phyloP scores from a whole-genome alignment of 2,113 vertebrate species.

The Indicator indicator region DNA sequence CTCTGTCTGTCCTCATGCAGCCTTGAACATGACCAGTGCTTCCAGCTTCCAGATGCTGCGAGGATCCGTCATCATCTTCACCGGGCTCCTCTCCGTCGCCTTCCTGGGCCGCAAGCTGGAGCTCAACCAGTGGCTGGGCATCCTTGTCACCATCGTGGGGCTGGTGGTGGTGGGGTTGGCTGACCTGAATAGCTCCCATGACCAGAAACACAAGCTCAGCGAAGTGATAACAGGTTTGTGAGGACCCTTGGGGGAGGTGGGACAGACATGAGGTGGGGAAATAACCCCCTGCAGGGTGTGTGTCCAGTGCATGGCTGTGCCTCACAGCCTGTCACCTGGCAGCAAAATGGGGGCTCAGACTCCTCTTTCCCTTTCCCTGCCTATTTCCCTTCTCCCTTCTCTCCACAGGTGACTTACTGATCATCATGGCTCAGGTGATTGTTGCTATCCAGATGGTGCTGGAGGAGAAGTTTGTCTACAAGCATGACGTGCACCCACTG shows the following conservation, averaged over 20 bases:
- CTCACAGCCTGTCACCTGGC: rapidly evolving
- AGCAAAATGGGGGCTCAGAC: neutral
- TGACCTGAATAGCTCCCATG: conserved; percentile 78
- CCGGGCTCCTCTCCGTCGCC: conserved; percentile 89
- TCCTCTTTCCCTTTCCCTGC: neutral
- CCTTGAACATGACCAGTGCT: conserved; percentile 93
- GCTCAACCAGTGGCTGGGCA: conserved; percentile 89
- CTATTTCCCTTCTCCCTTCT: too few species aligned
- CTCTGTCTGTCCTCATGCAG: conserved; percentile 57
- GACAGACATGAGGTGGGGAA: neutral
- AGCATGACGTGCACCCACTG: conserved; percentile 90
- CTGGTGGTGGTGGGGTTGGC: conserved; percentile 90
- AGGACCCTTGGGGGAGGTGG: rapidly evolving
- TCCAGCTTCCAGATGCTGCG: conserved; percentile 98
- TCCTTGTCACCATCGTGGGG: conserved; percentile 88
- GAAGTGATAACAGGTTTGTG: conserved; percentile 87
- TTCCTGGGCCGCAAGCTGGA: conserved; percentile 86
- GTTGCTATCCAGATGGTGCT: conserved; percentile 94
- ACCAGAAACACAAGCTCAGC: conserved; percentile 79
- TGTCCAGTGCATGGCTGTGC: neutral
- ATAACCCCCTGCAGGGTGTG: rapidly evolving
- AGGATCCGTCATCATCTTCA: conserved; percentile 92
- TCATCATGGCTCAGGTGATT: conserved; percentile 92
- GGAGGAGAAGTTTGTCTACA: conserved; percentile 94
- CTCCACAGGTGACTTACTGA: conserved; percentile 87